Conservation (phyloP, 2,888 invertebrate species). For the Pristionchus fissidentatus region DNA sequence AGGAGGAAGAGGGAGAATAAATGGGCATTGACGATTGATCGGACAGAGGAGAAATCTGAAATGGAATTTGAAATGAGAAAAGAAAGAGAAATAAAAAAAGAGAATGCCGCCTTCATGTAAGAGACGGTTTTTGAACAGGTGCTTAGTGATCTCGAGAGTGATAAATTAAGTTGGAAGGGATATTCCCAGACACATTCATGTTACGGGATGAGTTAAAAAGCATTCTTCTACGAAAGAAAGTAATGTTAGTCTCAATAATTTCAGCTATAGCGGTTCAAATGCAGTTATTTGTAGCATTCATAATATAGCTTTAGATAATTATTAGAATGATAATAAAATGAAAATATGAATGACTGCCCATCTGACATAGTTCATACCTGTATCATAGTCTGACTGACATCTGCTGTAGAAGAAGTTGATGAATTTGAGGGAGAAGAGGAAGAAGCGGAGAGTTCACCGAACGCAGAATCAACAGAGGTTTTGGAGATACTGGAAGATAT, state of each 20-base stretch:
- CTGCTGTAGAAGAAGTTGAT: conserved; percentile 28
- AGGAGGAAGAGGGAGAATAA: neutral
- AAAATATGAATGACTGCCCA: too few relatives aligned
- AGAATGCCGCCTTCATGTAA: neutral
- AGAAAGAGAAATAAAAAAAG: neutral
- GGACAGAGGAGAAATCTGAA: neutral
- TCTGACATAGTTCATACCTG: too few relatives aligned
- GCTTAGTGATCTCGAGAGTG: neutral
- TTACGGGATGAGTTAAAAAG: too few relatives aligned
- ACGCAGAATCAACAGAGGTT: conserved; percentile 45
- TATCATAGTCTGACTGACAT: conserved; percentile 19
- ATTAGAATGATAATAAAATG: too few relatives aligned
- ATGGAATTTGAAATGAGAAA: neutral
- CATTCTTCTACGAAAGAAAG: too few relatives aligned
- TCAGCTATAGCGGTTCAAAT: too few relatives aligned
- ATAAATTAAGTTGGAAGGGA: too few relatives aligned
- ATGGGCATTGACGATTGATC: neutral
- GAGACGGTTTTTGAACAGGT: neutral
- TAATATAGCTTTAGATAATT: too few relatives aligned
- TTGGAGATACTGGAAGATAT: conserved; percentile 42
- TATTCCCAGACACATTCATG: too few relatives aligned
- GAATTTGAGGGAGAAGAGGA: conserved; percentile 35
- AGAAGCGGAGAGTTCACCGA: conserved; percentile 45
- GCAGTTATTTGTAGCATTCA: too few relatives aligned
- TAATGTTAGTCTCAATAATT: too few relatives aligned